Evolutionary conservation across 2,797 vertebrate genomes (phyloP), one percentile per base, ranked within the genome.

Genomic region (Rachycentron canadum): DNA sequence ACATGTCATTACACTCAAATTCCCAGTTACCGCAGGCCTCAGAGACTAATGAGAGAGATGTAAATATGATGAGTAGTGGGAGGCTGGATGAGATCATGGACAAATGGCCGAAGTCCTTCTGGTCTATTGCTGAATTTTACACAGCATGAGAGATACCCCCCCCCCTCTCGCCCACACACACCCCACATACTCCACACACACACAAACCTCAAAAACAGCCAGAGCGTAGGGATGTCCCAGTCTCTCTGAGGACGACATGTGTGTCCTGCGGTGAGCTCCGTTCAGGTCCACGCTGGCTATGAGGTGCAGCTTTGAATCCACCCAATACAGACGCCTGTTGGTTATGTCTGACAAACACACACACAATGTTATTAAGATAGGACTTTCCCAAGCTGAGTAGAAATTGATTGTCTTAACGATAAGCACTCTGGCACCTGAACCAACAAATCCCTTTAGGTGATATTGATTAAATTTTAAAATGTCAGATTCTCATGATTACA

Each of bases 301-400:
- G 16, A 96, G 95, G 88, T 99, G 98, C 73, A 99, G 92, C 89
- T 99, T 99, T 49, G 98, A 98, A 86, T 99, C 98, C 73, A 99
- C 97, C 98, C 98, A 99, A 92, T 99, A 99, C 32, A 99, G 92
- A 79, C 98, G 97, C 80, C 95, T 96, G 92, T 95, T 98, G 89
- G 97, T 95, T 76, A 99, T 91, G 84, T 99, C 98, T 99, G 94
- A 64, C 12, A 60, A 41, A 41, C 14, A 57, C 52, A 84, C 72
- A 82, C 66, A 80, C 52, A 70, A 61, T 80, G 65, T 71, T 49
- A 19, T 19, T 17, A 7, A 50, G 56, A 69, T 45, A 62, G n/a
- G 57, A 58, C 64, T 81, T 86, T 73, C 40, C 55, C n/a, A 45
- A 72, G 62, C 70, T 41, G 40, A 88, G 81, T 7, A 52, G 69